Conservation (phyloP, 2,113 vertebrate genomes). For the Polypterus senegalus region DNA sequence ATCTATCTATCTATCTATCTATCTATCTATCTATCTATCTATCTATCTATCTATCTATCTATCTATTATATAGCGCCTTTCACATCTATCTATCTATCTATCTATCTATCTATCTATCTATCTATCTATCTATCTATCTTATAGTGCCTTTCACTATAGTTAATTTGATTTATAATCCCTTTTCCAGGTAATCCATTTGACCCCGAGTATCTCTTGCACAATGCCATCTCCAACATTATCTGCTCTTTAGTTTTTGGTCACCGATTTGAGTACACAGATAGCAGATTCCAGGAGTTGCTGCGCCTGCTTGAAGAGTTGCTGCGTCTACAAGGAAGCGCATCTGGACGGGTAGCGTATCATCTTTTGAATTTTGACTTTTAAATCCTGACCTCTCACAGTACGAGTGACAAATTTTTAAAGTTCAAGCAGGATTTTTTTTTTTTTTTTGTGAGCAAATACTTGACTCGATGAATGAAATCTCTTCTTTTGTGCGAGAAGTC, state of each 20-base stretch:
- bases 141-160: background rate
- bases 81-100: background rate
- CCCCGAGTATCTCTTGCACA: conserved; percentile 48
- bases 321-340: conserved; percentile 17
- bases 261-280: conserved; percentile 46
- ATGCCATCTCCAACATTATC: conserved; percentile 51
- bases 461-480: no score
- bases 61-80: no score
- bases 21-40: background rate
- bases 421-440: no score
- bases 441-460: no score
- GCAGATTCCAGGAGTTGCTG: conserved; percentile 42
- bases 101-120: background rate
- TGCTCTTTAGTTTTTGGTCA: conserved; percentile 51
- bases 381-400: no score
- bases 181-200: conserved; percentile 45
- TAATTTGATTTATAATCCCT: background rate
- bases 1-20: no score
- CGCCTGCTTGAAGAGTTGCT: conserved; percentile 27
- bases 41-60: background rate
- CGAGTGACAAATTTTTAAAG: no score
- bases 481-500: no score
- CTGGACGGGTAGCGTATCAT: conserved; percentile 28
- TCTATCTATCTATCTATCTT: background rate
- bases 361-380: no score